These are phyloP conservation scores for Linyphia triangularis DNA, from an alignment of 2,888 invertebrate species.

Conservation along the genomic window DNA sequence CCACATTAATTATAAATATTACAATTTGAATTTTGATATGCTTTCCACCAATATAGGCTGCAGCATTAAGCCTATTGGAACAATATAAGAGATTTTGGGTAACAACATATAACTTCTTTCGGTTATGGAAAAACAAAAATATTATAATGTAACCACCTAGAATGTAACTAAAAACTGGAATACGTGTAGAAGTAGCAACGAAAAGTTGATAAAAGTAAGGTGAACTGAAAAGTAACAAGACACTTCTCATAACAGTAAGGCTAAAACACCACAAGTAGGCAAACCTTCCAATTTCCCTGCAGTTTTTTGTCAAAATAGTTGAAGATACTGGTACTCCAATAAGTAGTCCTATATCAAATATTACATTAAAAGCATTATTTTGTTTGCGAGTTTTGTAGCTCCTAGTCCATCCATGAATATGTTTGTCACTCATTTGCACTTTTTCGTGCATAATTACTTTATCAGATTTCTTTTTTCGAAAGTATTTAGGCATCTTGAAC, in stretches of 20 bases:
- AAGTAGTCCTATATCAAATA: background rate
- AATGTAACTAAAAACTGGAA: constrained; percentile 11
- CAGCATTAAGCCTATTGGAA: background rate
- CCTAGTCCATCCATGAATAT: too few relatives aligned
- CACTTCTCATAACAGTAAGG: background rate
- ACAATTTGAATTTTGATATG: background rate
- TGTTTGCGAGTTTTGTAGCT: background rate
- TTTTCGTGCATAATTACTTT: too few relatives aligned
- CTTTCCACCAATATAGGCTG: background rate
- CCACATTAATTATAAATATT: background rate
- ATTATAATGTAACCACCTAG: background rate
- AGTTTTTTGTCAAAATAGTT: background rate
- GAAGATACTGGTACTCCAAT: constrained; percentile 10
- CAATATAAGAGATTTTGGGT: background rate
- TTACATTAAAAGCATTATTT: background rate
- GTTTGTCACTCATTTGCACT: too few relatives aligned
- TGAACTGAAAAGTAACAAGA: background rate
- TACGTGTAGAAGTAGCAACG: background rate
- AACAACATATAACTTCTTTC: background rate
- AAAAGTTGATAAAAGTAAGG: background rate
- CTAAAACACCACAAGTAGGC: constrained; percentile 1
- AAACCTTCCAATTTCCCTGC: background rate
- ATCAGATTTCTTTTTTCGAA: too few relatives aligned
- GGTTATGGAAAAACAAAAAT: background rate
- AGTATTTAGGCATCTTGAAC: too few relatives aligned